Evolutionary conservation across 2,797 vertebrate species (phyloP), one percentile per base, ranked within the genome.

Genomic region (Momotus momota): DNA sequence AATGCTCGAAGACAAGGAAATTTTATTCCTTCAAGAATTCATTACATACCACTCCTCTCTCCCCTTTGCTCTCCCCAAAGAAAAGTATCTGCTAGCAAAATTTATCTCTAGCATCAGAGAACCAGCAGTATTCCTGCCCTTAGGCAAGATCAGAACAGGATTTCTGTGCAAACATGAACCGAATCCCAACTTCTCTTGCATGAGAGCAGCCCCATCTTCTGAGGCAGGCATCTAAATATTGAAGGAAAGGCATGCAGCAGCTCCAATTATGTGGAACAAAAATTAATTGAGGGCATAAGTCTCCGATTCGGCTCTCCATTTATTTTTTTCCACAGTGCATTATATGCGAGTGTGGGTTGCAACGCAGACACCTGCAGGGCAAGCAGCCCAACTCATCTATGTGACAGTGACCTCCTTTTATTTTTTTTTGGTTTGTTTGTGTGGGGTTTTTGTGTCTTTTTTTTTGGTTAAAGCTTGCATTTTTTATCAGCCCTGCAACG

Each of bases 241-340:
- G 93, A 90, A 93, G 86, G 93, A 96, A 90, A 90, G 57, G 87
- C 94, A 82, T 66, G 83, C 71, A 93, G 88, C 83, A 61, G 74
- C 64, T 60, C 88, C 0, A 4, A 95, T 96, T 96, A 95, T 77
- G 83, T 88, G 93, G 93, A 97, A 96, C 91, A 86, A 75, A 95
- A 94, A 94, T 93, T 97, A 97, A 97, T 93, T 88, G 96, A 96
- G 77, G 91, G 93, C 83, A 67, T 82, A 93, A 96, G 91, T 67
- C 91, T 94, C 88, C 0, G 2, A 54, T 88, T 94, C 8, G 3
- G 73, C 60, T 94, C 74, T 88, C 90, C 70, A 93, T 94, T 94
- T 95, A 62, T 89, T 88, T 93, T 79, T 92, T 91, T 95, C 66
- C 91, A 94, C 80, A 84, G 91, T 82, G 84, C 66, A 64, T 93